phyloP scores from a whole-genome alignment of 1,140 invertebrate genomes.

The Trichogramma pretiosum region DNA sequence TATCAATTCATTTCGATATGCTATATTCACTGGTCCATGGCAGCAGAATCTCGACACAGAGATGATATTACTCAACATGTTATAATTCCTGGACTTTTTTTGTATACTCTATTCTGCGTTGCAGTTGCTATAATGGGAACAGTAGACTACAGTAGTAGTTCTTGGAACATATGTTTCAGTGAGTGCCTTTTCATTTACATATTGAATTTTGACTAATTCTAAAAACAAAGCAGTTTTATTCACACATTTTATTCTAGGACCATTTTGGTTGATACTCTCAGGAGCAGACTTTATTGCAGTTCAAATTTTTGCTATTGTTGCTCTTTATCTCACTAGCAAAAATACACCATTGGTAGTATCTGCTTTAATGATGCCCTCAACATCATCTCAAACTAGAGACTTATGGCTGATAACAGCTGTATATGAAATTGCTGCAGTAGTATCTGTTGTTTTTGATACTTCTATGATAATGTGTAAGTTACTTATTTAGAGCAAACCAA shows the following conservation, averaged over 20 bases:
- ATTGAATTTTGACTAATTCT: slow-evolving; percentile 1
- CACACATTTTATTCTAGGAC: slow-evolving; percentile 42
- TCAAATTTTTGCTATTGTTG: slow-evolving; percentile 47
- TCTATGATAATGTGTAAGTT: slow-evolving; percentile 44
- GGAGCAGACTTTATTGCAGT: slow-evolving; percentile 46
- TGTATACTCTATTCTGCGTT: slow-evolving; percentile 44
- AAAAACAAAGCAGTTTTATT: too few species aligned
- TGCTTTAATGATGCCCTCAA: slow-evolving; percentile 33
- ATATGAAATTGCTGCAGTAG: slow-evolving; percentile 46
- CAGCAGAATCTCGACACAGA: slow-evolving; percentile 42
- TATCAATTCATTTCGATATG: slow-evolving; percentile 47
- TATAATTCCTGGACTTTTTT: slow-evolving; percentile 33
- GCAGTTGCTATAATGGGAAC: slow-evolving; percentile 45
- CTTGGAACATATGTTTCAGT: slow-evolving; percentile 49
- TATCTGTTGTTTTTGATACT: slow-evolving; percentile 45
- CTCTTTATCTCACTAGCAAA: slow-evolving; percentile 45
- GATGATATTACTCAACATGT: slow-evolving; percentile 43
- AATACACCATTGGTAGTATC: slow-evolving; percentile 42
- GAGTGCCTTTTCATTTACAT: too few species aligned
- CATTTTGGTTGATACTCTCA: slow-evolving; percentile 49
- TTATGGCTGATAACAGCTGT: slow-evolving; percentile 47
- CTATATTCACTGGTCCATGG: slow-evolving; percentile 48
- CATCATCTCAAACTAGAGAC: slow-evolving; percentile 43
- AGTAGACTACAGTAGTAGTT: slow-evolving; percentile 40
- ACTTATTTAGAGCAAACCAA: background rate